These are phyloP conservation scores for Eurytoma californica DNA, from an alignment of 2,888 invertebrate species.

Conservation along the genomic window DNA sequence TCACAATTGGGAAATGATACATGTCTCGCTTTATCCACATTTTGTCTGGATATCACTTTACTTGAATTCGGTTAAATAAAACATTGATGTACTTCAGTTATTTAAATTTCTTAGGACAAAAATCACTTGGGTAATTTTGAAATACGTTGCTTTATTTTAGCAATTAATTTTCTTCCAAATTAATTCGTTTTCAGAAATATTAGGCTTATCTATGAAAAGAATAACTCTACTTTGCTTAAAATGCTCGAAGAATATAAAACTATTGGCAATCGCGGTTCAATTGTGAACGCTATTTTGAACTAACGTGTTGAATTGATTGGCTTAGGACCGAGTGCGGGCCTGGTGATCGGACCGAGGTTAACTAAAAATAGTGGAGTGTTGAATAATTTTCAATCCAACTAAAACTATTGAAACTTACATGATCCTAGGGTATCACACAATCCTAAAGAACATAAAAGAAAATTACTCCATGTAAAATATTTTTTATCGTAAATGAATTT, in stretches of 20 bases:
- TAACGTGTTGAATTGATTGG: background rate
- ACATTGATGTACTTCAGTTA: no score
- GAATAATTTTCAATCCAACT: slow-evolving; percentile 6
- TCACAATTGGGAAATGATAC: background rate
- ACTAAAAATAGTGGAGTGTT: slow-evolving; percentile 4
- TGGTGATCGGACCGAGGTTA: background rate
- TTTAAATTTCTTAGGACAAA: no score
- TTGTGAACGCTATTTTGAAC: background rate
- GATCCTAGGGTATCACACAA: no score
- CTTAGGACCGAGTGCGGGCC: background rate
- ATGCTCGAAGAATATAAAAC: background rate
- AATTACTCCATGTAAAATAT: background rate
- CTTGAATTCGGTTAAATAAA: no score
- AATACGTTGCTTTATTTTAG: no score
- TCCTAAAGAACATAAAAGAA: background rate
- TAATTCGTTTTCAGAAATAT: no score
- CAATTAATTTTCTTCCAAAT: no score
- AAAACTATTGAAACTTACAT: slow-evolving; percentile 1
- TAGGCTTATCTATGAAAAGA: no score
- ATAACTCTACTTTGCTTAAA: no score
- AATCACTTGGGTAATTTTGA: no score
- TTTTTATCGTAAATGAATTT: background rate
- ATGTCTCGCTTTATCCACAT: no score
- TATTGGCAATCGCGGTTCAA: background rate
- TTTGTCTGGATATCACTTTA: no score